phyloP scores from a whole-genome alignment of 1,140 invertebrate species.

The Magallana gigas region DNA sequence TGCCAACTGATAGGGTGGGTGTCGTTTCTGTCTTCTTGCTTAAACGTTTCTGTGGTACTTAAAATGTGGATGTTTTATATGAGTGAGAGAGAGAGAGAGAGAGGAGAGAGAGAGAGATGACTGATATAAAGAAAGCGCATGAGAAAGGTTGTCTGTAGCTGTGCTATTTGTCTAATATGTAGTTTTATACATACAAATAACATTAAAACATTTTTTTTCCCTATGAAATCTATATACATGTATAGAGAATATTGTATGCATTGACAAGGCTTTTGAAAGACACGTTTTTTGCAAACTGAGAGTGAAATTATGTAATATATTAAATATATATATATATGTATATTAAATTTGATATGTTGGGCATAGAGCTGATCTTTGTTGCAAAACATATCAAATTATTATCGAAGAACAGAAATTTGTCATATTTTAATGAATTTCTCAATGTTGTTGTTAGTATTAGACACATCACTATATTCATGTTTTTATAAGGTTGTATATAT shows the following conservation, averaged over 20 bases:
- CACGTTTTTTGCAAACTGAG: neutral
- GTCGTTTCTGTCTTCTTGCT: neutral
- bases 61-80: no score
- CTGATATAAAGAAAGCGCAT: neutral
- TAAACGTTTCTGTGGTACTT: no score
- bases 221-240: neutral
- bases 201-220: no score
- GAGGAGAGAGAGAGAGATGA: neutral
- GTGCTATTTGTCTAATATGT: neutral
- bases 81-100: no score
- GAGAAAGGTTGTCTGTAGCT: slow-evolving; percentile 4
- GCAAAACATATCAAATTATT: slow-evolving; percentile 25
- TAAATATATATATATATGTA: neutral
- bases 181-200: slow-evolving; percentile 9
- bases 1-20: neutral
- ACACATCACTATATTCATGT: neutral
- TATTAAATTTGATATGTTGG: slow-evolving; percentile 1
- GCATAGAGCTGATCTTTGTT: slow-evolving; percentile 17
- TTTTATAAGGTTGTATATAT: slow-evolving; percentile 33
- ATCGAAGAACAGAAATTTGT: neutral
- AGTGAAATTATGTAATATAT: slow-evolving; percentile 19
- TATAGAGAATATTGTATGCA: slow-evolving; percentile 3
- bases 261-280: neutral
- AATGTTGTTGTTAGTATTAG: slow-evolving; percentile 28
- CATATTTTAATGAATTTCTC: slow-evolving; percentile 21